Evolutionary conservation across 2,888 invertebrate species (phyloP).

Genomic region (Anticlea derivata): DNA sequence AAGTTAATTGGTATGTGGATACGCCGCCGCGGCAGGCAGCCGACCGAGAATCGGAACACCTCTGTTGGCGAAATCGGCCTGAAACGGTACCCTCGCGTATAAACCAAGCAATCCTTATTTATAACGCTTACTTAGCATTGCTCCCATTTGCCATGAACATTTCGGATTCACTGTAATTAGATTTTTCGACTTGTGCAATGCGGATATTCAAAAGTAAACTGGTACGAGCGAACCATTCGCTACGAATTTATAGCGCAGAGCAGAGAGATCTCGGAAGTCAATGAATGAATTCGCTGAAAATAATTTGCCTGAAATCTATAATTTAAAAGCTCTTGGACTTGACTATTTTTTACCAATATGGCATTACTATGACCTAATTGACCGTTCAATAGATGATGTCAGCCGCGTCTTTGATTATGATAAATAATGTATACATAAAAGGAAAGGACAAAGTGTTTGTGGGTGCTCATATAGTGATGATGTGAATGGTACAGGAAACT

Average conservation of each 20-base stretch:
- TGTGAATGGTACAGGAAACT: conserved; percentile 73
- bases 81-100: conserved; percentile 69
- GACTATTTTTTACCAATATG: conserved; percentile 30
- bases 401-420: conserved; percentile 48
- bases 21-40: conserved; percentile 70
- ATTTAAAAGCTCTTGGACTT: conserved; percentile 16
- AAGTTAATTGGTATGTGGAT: conserved; percentile 81
- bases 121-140: conserved; percentile 48
- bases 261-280: too few species aligned
- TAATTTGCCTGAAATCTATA: too few species aligned
- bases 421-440: conserved; percentile 52
- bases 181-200: conserved; percentile 3
- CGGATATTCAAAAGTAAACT: not conserved
- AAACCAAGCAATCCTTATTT: conserved; percentile 47
- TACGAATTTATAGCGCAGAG: too few species aligned
- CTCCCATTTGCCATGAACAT: conserved; percentile 32
- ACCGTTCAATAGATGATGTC: conserved; percentile 50
- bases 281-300: too few species aligned
- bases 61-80: conserved; percentile 72
- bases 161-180: conserved; percentile 4
- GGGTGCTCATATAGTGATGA: conserved; percentile 61
- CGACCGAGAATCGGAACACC: conserved; percentile 78
- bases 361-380: conserved; percentile 35
- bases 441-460: conserved; percentile 56
- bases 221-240: too few species aligned